Percentiles rank a stretch among this genome's conserved stretches.
These are phyloP conservation scores for Drosophila gaucha DNA, from an alignment of 2,888 invertebrate species.

Conservation along the genomic window DNA sequence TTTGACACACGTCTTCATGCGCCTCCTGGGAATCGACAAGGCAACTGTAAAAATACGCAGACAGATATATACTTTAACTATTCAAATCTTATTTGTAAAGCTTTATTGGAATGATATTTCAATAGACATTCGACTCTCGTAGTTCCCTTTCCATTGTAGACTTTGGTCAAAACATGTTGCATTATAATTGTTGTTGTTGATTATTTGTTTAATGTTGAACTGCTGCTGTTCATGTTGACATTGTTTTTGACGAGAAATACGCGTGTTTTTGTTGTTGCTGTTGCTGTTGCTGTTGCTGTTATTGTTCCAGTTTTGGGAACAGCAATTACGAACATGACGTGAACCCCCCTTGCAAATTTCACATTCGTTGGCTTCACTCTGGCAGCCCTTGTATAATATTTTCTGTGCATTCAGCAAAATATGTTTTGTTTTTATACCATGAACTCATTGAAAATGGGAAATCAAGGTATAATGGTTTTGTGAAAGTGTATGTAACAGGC, in stretches of 20 bases:
- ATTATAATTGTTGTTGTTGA: slow-evolving; percentile 33
- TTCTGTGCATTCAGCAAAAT: slow-evolving; percentile 66
- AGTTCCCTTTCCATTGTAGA: slow-evolving; percentile 3
- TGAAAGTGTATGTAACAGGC: too few relatives aligned
- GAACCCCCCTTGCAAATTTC: slow-evolving; percentile 41
- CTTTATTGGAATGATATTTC: neutral
- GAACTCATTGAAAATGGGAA: neutral
- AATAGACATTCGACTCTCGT: neutral
- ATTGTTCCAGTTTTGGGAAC: slow-evolving; percentile 28
- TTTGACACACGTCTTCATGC: slow-evolving; percentile 28
- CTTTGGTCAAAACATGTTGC: slow-evolving; percentile 44
- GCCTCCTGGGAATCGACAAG: too few relatives aligned
- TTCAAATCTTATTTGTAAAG: neutral
- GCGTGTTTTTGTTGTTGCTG: slow-evolving; percentile 47
- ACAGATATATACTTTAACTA: neutral
- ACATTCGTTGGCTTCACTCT: slow-evolving; percentile 25
- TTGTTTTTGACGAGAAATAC: slow-evolving; percentile 71
- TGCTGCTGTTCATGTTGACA: slow-evolving; percentile 66
- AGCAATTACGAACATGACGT: slow-evolving; percentile 23
- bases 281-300: slow-evolving; percentile 16
- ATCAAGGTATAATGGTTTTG: too few relatives aligned
- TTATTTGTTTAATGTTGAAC: slow-evolving; percentile 52
- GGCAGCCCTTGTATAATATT: slow-evolving; percentile 32
- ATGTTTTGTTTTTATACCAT: slow-evolving; percentile 6
- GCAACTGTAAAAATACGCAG: neutral